Percentiles rank a stretch among this genome's conserved stretches.
phyloP scores from a whole-genome alignment of 2,888 invertebrate species.

The Xylophagus ater region DNA sequence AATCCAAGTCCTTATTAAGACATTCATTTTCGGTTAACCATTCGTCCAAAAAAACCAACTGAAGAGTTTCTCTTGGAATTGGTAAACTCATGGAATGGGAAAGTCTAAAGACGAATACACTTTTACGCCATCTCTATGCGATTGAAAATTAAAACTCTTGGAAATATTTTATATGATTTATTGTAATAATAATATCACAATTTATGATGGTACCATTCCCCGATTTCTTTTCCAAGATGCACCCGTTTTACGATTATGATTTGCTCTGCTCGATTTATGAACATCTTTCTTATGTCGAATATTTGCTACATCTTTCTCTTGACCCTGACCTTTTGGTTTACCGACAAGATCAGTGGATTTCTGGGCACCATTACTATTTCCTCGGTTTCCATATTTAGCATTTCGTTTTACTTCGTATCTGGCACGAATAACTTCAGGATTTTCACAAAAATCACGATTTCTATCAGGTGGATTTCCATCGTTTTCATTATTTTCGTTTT shows the following conservation, averaged over 20 bases:
- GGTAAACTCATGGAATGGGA: too few relatives aligned
- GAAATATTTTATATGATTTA: too few relatives aligned
- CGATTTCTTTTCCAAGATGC: constrained; percentile 70
- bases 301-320: constrained; percentile 58
- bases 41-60: constrained; percentile 47
- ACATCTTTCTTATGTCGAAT: constrained; percentile 69
- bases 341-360: constrained; percentile 59
- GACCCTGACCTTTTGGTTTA: constrained; percentile 71
- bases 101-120: too few relatives aligned
- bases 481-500: constrained; percentile 34
- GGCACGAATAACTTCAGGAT: constrained; percentile 63
- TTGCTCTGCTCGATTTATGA: constrained; percentile 61
- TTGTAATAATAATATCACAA: too few relatives aligned
- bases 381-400: constrained; percentile 24
- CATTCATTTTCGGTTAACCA: constrained; percentile 54
- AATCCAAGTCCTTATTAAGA: constrained; percentile 57
- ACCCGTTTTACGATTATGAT: constrained; percentile 69
- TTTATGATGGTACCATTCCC: constrained; percentile 69
- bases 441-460: constrained; percentile 51
- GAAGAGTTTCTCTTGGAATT: too few relatives aligned
- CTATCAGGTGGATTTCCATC: constrained; percentile 21
- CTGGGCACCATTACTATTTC: constrained; percentile 16
- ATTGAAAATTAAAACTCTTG: too few relatives aligned
- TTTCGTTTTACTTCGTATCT: constrained; percentile 48
- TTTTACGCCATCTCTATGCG: too few relatives aligned